A percentile compares a stretch with the other conserved stretches of the same genome.
Conservation (phyloP, 2,888 invertebrate genomes). For the Diplazon laetatorius region DNA sequence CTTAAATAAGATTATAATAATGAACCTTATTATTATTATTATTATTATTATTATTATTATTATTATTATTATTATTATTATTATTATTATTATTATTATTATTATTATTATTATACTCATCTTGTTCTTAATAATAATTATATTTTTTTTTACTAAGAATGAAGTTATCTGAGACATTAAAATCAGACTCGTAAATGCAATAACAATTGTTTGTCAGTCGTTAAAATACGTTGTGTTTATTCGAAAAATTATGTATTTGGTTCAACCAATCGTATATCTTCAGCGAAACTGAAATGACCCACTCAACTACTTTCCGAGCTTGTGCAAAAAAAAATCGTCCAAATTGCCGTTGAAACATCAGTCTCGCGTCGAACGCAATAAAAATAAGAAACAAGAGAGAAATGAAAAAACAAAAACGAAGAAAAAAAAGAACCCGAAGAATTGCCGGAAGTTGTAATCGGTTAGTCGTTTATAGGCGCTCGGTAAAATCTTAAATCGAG, state of each 20-base stretch:
- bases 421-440: conserved; percentile 16
- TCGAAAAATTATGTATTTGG: too few species aligned
- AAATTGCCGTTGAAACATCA: conserved; percentile 1
- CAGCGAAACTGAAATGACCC: conserved; percentile 20
- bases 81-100: too few species aligned
- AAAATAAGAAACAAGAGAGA: conserved; percentile 16
- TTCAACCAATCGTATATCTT: too few species aligned
- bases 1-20: background rate
- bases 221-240: too few species aligned
- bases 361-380: conserved; percentile 4
- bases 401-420: conserved; percentile 12
- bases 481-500: too few species aligned
- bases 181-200: too few species aligned
- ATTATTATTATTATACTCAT: background rate
- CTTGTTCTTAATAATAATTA: too few species aligned
- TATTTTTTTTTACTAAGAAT: too few species aligned
- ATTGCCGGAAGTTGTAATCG: conserved; percentile 50
- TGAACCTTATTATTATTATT: background rate
- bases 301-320: conserved; percentile 23
- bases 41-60: too few species aligned
- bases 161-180: too few species aligned
- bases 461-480: background rate
- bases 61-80: too few species aligned
- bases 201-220: too few species aligned
- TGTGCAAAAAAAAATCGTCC: conserved; percentile 17